A percentile compares a stretch with the other conserved stretches of the same genome.
Conservation (phyloP, 2,888 invertebrate genomes). For the Prosapia bicincta region DNA sequence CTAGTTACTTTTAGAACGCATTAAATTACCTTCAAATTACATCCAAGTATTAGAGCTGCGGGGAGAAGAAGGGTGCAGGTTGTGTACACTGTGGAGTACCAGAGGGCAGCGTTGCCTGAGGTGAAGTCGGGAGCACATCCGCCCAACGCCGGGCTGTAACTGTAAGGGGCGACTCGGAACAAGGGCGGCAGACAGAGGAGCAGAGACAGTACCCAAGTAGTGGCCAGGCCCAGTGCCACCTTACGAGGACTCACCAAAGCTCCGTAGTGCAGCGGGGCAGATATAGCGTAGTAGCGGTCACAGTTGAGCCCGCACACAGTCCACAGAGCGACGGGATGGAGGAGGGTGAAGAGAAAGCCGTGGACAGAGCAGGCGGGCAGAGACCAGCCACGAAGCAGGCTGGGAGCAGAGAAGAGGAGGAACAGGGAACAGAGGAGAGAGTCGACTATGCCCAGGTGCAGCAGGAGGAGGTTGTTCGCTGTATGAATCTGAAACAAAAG, state of each 20-base stretch:
- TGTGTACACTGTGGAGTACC: slow-evolving; percentile 64
- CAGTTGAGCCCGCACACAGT: slow-evolving; percentile 77
- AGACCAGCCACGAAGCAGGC: slow-evolving; percentile 41
- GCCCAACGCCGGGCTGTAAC: slow-evolving; percentile 55
- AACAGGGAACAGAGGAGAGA: slow-evolving; percentile 62
- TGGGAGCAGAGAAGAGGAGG: slow-evolving; percentile 54
- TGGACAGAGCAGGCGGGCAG: slow-evolving; percentile 60
- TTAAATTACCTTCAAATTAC: slow-evolving; percentile 63
- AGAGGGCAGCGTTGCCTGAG: slow-evolving; percentile 50
- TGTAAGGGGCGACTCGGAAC: slow-evolving; percentile 57
- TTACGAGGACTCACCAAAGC: slow-evolving; percentile 70
- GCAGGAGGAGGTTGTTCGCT: slow-evolving; percentile 68
- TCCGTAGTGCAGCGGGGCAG: slow-evolving; percentile 74
- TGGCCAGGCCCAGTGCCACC: slow-evolving; percentile 62
- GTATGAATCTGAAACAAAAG: slow-evolving; percentile 43
- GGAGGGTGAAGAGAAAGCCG: slow-evolving; percentile 64
- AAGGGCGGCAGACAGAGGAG: slow-evolving; percentile 57
- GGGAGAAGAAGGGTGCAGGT: slow-evolving; percentile 63
- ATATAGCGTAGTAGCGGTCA: slow-evolving; percentile 72
- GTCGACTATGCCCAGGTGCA: slow-evolving; percentile 70
- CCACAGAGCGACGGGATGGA: slow-evolving; percentile 74
- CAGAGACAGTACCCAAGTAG: slow-evolving; percentile 60
- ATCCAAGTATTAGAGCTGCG: slow-evolving; percentile 63
- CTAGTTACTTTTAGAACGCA: too few species aligned
- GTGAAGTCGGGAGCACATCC: slow-evolving; percentile 67